Base-by-base conservation (phyloP, 2,888 invertebrate species). In the Eupeodes luniger region DNA sequence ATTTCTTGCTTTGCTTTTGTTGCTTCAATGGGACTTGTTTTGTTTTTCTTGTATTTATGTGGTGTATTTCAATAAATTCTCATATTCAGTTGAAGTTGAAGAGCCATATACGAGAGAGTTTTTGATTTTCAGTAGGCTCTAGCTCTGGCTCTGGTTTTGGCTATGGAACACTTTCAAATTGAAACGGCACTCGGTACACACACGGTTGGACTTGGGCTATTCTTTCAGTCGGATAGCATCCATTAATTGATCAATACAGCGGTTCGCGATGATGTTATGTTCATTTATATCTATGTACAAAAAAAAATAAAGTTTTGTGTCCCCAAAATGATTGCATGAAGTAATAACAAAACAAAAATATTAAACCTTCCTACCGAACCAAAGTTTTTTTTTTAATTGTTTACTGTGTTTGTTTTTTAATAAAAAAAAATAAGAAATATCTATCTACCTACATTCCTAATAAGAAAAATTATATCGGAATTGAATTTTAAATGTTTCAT, bases 31-130 rank as follows among this genome's bases (percentile, higher is more conserved):
- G 85, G 78, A 81, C 78, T 81, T 85, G 78, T 84, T 88, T 85
- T 88, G 88, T 88, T 85, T 88, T 88, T 84, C 81, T 85, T 75
- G 53, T 88, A 88, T 88, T 88, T 85, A 81, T 88, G 85, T 78
- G 84, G 81, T 78, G 88, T 88, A 77, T 81, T 88, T 81, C 67
- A 81, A 84, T 87, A 87, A 86, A 66, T 74, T 75, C 75, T 82
- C 79, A 82, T 79, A 79, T 75, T 81, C 19, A 40, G 27, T 75
- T 51, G 72, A 19, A 40, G 27, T 75, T 51, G 72, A 19, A 79
- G 84, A 81, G 80, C 77, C 87, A 83, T 7, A 40, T 80, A 77
- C 49, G 47, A 19, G 66, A 47, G 66, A 66, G 66, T 27, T 66
- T 66, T 49, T 66, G 47, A 57, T 86, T 86, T 82, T 74, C 77